These are phyloP conservation scores for Mirza zaza DNA, from an alignment of 2,113 vertebrate species.

Conservation along the genomic window DNA sequence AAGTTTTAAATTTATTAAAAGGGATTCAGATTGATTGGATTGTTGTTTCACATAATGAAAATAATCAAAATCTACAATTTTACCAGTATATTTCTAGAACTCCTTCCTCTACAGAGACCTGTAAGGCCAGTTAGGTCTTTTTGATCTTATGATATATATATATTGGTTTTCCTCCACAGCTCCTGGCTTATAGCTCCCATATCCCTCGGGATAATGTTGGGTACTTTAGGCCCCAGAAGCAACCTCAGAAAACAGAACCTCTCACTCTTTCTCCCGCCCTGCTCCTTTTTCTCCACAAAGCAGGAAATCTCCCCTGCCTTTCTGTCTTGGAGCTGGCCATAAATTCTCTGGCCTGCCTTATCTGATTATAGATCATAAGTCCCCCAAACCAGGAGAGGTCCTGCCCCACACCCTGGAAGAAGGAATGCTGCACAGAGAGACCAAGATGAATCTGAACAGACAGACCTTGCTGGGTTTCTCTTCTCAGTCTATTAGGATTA, in stretches of 20 bases:
- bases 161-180: not conserved
- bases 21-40: not conserved
- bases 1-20: not conserved
- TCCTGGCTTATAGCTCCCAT: not conserved
- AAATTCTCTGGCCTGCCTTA: not conserved
- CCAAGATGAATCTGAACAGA: not conserved
- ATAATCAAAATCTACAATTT: not conserved
- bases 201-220: not conserved
- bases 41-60: not conserved
- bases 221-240: not conserved
- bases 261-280: not conserved
- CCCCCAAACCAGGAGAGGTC: not conserved
- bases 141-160: not conserved
- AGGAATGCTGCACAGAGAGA: not conserved
- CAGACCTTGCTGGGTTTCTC: not conserved
- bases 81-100: not conserved
- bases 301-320: not conserved
- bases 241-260: not conserved
- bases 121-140: not conserved
- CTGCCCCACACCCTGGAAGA: not conserved
- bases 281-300: not conserved
- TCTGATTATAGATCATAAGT: not conserved
- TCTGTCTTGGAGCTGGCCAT: not conserved
- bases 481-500: not conserved
- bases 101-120: not conserved